Conservation (phyloP, 2,797 vertebrate species). For the Sebastolobus alascanus region DNA sequence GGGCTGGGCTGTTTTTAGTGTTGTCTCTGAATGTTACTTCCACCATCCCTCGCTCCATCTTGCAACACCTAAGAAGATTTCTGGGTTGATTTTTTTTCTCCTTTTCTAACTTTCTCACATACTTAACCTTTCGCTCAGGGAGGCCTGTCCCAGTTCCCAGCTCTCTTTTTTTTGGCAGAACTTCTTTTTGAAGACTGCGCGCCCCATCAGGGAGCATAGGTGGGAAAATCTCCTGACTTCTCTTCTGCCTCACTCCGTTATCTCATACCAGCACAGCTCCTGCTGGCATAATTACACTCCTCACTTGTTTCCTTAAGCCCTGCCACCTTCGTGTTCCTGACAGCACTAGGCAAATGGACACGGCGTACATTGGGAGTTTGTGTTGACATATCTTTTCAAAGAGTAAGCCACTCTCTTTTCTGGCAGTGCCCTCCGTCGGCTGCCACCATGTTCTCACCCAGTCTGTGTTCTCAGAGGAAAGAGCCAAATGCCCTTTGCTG, state of each 20-base stretch:
- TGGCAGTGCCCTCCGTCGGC: slow-evolving; percentile 51
- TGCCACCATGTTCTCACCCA: slow-evolving; percentile 46
- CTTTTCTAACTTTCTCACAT: slow-evolving; percentile 26
- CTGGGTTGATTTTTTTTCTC: slow-evolving; percentile 7
- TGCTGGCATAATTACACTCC: slow-evolving; percentile 14
- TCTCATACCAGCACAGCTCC: slow-evolving; percentile 8
- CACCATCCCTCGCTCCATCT: background rate
- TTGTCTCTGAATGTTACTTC: slow-evolving; percentile 36
- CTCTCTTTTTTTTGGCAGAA: slow-evolving; percentile 9
- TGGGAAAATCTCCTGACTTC: slow-evolving; percentile 30
- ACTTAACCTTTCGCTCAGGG: slow-evolving; percentile 16
- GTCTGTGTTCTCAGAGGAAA: slow-evolving; percentile 59
- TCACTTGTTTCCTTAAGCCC: slow-evolving; percentile 5
- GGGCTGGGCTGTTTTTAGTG: slow-evolving; percentile 58
- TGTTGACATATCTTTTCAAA: slow-evolving; percentile 58
- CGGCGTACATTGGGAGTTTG: slow-evolving; percentile 27
- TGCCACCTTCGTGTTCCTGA: slow-evolving; percentile 26
- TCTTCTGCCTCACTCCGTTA: slow-evolving; percentile 31
- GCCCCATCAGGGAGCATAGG: slow-evolving; percentile 5
- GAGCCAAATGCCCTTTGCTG: slow-evolving; percentile 48
- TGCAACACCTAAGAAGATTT: slow-evolving; percentile 23
- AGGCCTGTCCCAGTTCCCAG: slow-evolving; percentile 56
- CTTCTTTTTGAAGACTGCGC: background rate
- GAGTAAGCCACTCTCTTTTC: slow-evolving; percentile 44
- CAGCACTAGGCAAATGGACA: slow-evolving; percentile 36